Evolutionary conservation across 2,113 vertebrate species (phyloP).

Genomic region (Salvelinus alpinus): DNA sequence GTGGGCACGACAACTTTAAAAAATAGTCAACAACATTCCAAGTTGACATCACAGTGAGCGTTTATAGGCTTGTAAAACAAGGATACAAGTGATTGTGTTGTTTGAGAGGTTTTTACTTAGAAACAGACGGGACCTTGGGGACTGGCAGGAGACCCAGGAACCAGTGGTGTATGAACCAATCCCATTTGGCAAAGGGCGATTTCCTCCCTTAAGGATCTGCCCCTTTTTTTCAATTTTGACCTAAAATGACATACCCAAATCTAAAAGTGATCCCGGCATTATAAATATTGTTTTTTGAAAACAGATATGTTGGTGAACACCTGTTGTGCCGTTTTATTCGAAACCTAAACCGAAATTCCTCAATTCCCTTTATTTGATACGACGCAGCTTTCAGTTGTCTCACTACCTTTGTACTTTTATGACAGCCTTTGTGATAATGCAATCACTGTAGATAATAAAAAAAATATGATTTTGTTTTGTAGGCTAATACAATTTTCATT

Average conservation of each 20-base stretch:
- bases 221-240: too few relatives aligned
- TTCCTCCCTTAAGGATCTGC: neutral
- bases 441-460: neutral
- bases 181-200: neutral
- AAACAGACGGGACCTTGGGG: neutral
- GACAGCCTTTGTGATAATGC: neutral
- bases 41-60: neutral
- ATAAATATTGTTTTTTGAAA: neutral
- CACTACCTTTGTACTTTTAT: neutral
- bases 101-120: neutral
- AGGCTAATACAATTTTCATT: too few relatives aligned
- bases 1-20: too few relatives aligned
- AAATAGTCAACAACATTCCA: too few relatives aligned
- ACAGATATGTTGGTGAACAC: slow-evolving; percentile 2
- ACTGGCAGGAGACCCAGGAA: slow-evolving; percentile 1
- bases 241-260: neutral
- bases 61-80: neutral
- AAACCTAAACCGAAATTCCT: neutral
- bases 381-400: neutral
- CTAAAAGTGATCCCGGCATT: neutral
- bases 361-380: neutral
- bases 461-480: neutral
- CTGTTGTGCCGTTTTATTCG: neutral
- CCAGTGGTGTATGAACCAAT: neutral
- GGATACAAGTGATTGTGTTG: neutral